phyloP scores from a whole-genome alignment of 1,140 invertebrate genomes.

The Trigoniulus corallinus region DNA sequence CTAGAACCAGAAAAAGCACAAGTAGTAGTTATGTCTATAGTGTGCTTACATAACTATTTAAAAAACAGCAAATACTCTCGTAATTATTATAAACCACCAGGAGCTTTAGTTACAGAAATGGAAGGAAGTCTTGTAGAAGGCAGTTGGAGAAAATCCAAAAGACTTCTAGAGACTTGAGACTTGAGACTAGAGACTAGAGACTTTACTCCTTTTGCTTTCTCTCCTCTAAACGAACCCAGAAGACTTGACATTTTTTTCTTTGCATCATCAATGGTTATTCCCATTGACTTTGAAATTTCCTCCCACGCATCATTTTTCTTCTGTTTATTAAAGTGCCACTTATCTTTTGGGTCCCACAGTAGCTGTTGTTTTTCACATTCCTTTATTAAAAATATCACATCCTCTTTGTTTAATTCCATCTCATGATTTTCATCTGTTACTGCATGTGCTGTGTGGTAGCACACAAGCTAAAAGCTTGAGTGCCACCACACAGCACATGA shows the following conservation, averaged over 20 bases:
- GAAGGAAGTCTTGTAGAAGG: background rate
- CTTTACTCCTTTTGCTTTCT: background rate
- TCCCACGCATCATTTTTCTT: background rate
- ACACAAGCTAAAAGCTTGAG: too few relatives aligned
- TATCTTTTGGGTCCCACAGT: background rate
- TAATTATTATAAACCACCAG: background rate
- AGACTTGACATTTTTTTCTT: background rate
- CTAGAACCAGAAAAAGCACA: background rate
- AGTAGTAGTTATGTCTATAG: background rate
- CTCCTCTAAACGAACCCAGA: background rate
- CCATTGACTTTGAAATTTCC: background rate
- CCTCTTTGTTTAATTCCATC: too few relatives aligned
- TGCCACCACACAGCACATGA: too few relatives aligned
- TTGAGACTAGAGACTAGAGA: too few relatives aligned
- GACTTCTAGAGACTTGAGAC: background rate
- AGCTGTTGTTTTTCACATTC: too few relatives aligned
- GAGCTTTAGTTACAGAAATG: background rate
- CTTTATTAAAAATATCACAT: too few relatives aligned
- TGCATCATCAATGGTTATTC: background rate
- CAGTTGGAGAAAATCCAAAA: background rate
- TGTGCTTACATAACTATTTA: background rate
- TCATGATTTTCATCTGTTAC: too few relatives aligned
- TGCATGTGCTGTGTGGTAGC: too few relatives aligned
- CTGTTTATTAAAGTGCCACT: background rate
- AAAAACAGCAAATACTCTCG: background rate